phyloP scores from a whole-genome alignment of 2,888 invertebrate species.

The Galerucella calmariensis region DNA sequence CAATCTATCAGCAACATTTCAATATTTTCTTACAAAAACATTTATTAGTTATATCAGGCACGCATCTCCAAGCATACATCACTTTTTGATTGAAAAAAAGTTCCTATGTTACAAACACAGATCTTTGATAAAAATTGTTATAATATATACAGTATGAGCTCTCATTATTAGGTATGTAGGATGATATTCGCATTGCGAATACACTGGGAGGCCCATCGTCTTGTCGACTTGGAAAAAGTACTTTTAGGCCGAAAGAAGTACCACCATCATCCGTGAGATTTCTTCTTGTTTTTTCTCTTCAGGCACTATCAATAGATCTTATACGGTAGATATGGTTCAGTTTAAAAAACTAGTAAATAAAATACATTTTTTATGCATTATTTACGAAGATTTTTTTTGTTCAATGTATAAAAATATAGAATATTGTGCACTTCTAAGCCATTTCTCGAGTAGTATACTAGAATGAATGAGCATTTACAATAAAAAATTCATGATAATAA shows the following conservation, averaged over 20 bases:
- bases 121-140: constrained; percentile 62
- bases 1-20: constrained; percentile 69
- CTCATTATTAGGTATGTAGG: constrained; percentile 52
- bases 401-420: constrained; percentile 67
- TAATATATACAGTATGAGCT: constrained; percentile 64
- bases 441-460: constrained; percentile 58
- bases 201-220: constrained; percentile 48
- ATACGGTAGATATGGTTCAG: constrained; percentile 64
- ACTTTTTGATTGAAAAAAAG: constrained; percentile 59
- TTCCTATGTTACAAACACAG: constrained; percentile 62
- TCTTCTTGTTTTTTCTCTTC: constrained; percentile 45
- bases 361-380: constrained; percentile 63
- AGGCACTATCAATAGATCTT: constrained; percentile 64
- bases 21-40: constrained; percentile 61
- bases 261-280: constrained; percentile 47
- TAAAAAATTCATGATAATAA: constrained; percentile 52
- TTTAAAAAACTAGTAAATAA: constrained; percentile 65
- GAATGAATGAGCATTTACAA: constrained; percentile 60
- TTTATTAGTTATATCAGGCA: constrained; percentile 58
- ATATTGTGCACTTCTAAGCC: constrained; percentile 66
- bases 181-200: constrained; percentile 51
- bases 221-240: constrained; percentile 38
- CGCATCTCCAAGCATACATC: constrained; percentile 60
- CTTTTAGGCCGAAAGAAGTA: constrained; percentile 54
- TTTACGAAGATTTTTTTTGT: constrained; percentile 61